phyloP scores from a whole-genome alignment of 2,797 vertebrate species.

The Chloroceryle inda region DNA sequence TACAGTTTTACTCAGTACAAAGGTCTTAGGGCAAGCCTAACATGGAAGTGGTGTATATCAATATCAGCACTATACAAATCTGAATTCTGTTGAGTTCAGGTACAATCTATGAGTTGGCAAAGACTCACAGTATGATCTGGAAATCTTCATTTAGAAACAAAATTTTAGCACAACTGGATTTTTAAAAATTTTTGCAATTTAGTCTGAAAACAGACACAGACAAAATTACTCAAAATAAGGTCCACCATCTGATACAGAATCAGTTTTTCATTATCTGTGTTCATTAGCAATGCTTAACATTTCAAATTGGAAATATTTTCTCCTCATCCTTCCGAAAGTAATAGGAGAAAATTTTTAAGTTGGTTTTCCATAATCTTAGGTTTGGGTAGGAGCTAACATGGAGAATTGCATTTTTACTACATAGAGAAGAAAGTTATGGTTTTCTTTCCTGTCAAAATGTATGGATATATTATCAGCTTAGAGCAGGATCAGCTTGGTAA shows the following conservation, averaged over 20 bases:
- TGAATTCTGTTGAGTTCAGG: neutral
- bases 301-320: neutral
- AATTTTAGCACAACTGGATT: neutral
- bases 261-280: neutral
- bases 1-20: neutral
- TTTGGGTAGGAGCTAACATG: neutral
- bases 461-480: neutral
- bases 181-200: neutral
- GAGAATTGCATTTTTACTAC: neutral
- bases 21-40: neutral
- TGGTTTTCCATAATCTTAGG: neutral
- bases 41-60: accelerated
- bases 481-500: neutral
- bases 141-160: neutral
- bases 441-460: neutral
- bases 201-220: neutral
- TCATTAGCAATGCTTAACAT: neutral
- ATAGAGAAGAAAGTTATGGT: neutral
- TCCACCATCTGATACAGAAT: neutral
- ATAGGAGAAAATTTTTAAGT: neutral
- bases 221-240: neutral
- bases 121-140: neutral
- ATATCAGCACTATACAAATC: neutral
- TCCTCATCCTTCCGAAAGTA: neutral
- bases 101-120: neutral